phyloP scores from a whole-genome alignment of 2,797 vertebrate species.

The Typhlichthys eigenmanni region DNA sequence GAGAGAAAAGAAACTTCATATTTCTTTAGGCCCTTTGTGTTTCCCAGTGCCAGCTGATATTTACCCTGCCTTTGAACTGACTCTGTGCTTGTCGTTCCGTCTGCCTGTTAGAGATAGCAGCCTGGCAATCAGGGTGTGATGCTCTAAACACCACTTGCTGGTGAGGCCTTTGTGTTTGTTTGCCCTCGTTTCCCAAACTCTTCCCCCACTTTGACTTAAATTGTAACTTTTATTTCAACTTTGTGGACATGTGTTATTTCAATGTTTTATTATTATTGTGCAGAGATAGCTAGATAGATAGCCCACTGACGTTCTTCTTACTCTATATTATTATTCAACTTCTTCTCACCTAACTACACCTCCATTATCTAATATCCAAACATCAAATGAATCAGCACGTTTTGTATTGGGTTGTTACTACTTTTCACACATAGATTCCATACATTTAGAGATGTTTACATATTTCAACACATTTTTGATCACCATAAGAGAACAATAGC shows the following conservation, averaged over 20 bases:
- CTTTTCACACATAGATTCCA: no score
- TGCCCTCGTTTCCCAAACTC: slow-evolving; percentile 5
- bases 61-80: slow-evolving; percentile 45
- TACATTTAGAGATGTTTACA: no score
- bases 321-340: no score
- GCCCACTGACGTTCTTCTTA: no score
- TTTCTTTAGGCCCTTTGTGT: slow-evolving; percentile 37
- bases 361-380: no score
- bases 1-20: slow-evolving; percentile 22
- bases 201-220: slow-evolving; percentile 29
- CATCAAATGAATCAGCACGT: no score
- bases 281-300: no score
- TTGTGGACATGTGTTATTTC: slow-evolving; percentile 18
- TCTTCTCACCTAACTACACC: no score
- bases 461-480: no score
- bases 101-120: slow-evolving; percentile 51
- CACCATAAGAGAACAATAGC: no score
- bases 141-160: slow-evolving; percentile 28
- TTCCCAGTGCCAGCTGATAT: slow-evolving; percentile 41
- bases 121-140: slow-evolving; percentile 37
- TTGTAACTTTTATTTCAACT: slow-evolving; percentile 35
- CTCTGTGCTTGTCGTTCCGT: slow-evolving; percentile 40
- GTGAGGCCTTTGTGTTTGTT: slow-evolving; percentile 44
- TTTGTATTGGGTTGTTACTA: no score
- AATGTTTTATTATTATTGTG: slow-evolving; percentile 3